Evolutionary conservation across 2,113 vertebrate species (phyloP), one percentile per base, ranked within the genome.

Genomic region (Cryptomyrus ogoouensis): DNA sequence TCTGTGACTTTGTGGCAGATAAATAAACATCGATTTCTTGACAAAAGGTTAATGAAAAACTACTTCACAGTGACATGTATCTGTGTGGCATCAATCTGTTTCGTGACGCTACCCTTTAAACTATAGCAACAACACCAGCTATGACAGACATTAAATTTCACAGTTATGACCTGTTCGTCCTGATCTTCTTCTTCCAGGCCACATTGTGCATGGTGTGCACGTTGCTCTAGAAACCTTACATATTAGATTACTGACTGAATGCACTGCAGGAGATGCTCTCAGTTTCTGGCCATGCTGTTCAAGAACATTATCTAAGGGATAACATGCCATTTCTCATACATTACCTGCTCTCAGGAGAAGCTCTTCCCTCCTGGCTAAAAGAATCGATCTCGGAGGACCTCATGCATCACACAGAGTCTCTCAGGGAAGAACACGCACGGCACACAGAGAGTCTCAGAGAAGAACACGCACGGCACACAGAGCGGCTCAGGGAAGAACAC

Each of bases 301-400:
- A 49, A 86, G 47, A 87, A 88, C 47, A 44, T 35, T 88, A 56
- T 56, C n/a, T 62, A 24, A 88, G 17, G 87, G 27, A 46, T 12
- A 44, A 62, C 39, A 13, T 62, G 39, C 27, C 35, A 1, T 10
- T 62, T 24, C 58, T 88, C 39, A 88, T 44, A 62, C 46, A 50
- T 70, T n/a, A 49, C 49, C 50, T 89, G 24, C 24, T 85, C 49
- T 83, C 3, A 56, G 47, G 27, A 52, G 50, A 56, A 10, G 49
- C 50, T 24, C 27, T 27, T 80, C 50, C 85, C 31, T 35, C n/a
- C n/a, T 53, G 77, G 91, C 89, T 87, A 86, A 88, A 88, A 88
- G 3, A 86, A 93, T 95, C 91, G 5, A 94, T 93, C 93, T 92
- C 93, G 94, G 93, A 94, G 91, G 92, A 93, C 87, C 91, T 90